Base-by-base conservation (phyloP, 2,113 vertebrate species). In the Elgaria multicarinata region DNA sequence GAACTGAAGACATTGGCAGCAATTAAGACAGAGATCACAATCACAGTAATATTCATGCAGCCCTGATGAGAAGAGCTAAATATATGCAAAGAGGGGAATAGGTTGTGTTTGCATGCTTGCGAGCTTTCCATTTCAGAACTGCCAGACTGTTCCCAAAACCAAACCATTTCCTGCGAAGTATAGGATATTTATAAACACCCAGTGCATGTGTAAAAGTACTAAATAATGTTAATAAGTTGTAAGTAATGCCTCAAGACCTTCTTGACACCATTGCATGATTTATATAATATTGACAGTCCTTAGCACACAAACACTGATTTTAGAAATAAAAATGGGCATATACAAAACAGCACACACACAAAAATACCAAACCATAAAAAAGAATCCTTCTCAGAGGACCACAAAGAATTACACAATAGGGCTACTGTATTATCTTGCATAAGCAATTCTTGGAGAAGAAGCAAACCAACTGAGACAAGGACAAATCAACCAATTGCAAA, bases 151-250 rank as follows among this genome's bases (percentile, higher is more conserved):
- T 90, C 46, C 83, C 87, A 83, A 12, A 72, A 13, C 44, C 79
- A 64, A 92, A 87, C 4, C 44, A 86, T 77, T 83, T 77, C 76
- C 71, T 76, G 24, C 36, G 58, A 14, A 8, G n/a, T 87, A 72
- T 33, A 83, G 89, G 28, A 81, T 86, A 64, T 89, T 87, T 91
- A 9, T 91, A 89, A 91, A 83, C 86, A 81, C 3, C 82, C 88
- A 1, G 1, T 74, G 5, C 24, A 39, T 10, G 6, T 75, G 33
- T 26, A 31, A 86, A 92, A 86, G 5, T 69, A 85, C 1, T 72
- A 66, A 69, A 86, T 80, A 87, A 81, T 26, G 58, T 62, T 76
- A 91, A 81, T n/a, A 78, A 1, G 0, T 75, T 88, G 39, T 79
- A 91, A 93, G 16, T 24, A 83, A 72, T 89, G 79, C 64, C 75